Evolutionary conservation across 2,888 invertebrate genomes (phyloP).

Genomic region (Troides aeacus): DNA sequence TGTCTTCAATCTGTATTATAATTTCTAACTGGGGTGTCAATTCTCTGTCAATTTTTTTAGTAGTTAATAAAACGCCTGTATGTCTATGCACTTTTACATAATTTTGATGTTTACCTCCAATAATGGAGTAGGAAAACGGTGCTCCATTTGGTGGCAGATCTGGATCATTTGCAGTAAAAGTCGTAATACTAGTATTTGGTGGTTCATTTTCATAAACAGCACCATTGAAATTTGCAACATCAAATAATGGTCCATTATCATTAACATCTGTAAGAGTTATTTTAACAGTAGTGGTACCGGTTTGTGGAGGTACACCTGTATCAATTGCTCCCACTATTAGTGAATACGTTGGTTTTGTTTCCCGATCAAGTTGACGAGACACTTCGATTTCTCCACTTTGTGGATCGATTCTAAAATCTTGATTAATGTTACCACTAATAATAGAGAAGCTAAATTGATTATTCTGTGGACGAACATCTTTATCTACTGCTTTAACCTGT

Average conservation of each 20-base stretch:
- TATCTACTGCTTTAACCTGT: conserved; percentile 92
- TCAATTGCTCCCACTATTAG: conserved; percentile 93
- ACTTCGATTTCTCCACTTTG: conserved; percentile 92
- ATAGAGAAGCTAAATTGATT: conserved; percentile 96
- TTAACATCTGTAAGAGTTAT: conserved; percentile 92
- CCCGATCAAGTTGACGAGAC: conserved; percentile 87
- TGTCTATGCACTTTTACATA: conserved; percentile 88
- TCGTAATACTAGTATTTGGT: conserved; percentile 89
- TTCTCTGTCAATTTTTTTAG: conserved; percentile 90
- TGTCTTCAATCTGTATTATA: conserved; percentile 92
- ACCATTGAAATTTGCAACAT: conserved; percentile 84
- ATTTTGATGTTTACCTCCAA: conserved; percentile 89
- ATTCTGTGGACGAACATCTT: conserved; percentile 93
- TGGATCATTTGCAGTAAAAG: conserved; percentile 92
- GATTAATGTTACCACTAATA: conserved; percentile 89
- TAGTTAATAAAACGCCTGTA: conserved; percentile 89
- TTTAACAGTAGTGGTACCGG: conserved; percentile 92
- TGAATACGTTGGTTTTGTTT: conserved; percentile 86
- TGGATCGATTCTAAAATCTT: conserved; percentile 93
- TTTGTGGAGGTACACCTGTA: conserved; percentile 93
- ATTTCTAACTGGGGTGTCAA: conserved; percentile 86
- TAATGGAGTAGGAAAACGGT: conserved; percentile 89
- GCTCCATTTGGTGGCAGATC: conserved; percentile 95
- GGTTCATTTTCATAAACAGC: conserved; percentile 93
- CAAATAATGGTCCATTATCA: conserved; percentile 94